These are phyloP conservation scores for Ranitomeya variabilis DNA, from an alignment of 2,113 vertebrate genomes.

Conservation along the genomic window DNA sequence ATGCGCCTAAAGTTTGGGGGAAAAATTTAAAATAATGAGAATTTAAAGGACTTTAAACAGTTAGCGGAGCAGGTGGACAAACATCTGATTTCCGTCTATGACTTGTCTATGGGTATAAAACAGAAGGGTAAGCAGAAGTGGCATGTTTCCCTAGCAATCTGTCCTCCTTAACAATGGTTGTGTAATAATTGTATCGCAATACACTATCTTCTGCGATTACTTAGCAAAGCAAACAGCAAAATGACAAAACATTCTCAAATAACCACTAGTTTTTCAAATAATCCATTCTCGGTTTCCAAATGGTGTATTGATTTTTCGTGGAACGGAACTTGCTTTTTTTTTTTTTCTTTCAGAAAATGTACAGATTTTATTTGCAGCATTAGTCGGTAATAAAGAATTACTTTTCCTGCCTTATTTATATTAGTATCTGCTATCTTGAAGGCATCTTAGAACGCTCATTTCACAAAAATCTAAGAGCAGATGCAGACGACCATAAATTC, in stretches of 20 bases:
- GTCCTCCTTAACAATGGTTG: slow-evolving; percentile 39
- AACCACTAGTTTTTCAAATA: slow-evolving; percentile 10
- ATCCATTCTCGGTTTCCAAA: slow-evolving; percentile 20
- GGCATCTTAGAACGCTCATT: not conserved
- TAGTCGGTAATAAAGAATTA: not conserved
- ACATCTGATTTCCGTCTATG: not conserved
- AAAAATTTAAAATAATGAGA: not conserved
- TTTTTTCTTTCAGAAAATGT: not conserved
- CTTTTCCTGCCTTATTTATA: not conserved
- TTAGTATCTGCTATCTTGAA: not conserved
- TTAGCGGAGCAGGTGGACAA: not conserved
- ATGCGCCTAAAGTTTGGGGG: not conserved
- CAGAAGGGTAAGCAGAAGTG: not conserved
- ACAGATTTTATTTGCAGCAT: not conserved
- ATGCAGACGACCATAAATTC: too few relatives aligned
- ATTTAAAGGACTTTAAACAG: not conserved
- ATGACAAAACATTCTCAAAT: slow-evolving; percentile 42
- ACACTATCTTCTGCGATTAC: slow-evolving; percentile 27
- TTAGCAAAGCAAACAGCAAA: slow-evolving; percentile 41
- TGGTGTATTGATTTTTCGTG: slow-evolving; percentile 42
- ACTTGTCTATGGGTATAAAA: not conserved
- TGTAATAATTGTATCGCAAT: slow-evolving; percentile 36
- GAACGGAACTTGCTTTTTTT: not conserved
- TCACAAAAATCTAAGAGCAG: too few relatives aligned
- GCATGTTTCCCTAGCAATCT: not conserved